These are phyloP conservation scores for Spicauda simplicius DNA, from an alignment of 2,888 invertebrate species.

Conservation along the genomic window DNA sequence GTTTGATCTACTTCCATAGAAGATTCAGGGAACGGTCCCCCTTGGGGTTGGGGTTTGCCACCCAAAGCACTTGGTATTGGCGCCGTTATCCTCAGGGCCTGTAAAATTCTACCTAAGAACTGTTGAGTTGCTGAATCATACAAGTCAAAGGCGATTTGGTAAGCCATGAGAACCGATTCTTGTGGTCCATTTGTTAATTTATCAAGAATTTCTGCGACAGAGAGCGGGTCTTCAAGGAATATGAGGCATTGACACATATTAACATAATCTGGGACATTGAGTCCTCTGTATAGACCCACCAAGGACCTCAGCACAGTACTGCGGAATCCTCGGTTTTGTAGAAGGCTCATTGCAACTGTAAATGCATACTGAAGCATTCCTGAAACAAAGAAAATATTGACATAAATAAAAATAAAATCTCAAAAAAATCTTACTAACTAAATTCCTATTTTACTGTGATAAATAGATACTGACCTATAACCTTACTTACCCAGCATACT, in stretches of 20 bases:
- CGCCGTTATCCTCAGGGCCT: constrained; percentile 92
- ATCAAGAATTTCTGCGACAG: constrained; percentile 96
- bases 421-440: too few relatives aligned
- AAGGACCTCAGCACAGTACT: constrained; percentile 95
- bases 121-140: constrained; percentile 99
- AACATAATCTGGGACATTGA: constrained; percentile 97
- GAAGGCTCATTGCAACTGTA: constrained; percentile 97
- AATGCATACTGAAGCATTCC: constrained; percentile 97
- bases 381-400: constrained; percentile 53
- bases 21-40: constrained; percentile 80
- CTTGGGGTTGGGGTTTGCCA: constrained; percentile 90
- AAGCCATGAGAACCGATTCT: constrained; percentile 96
- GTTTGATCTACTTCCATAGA: constrained; percentile 77
- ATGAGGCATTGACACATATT: constrained; percentile 99
- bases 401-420: neutral
- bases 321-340: constrained; percentile 97
- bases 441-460: too few relatives aligned
- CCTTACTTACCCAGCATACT: too few relatives aligned
- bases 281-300: constrained; percentile 94
- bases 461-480: too few relatives aligned
- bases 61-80: constrained; percentile 91
- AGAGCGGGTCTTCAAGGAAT: constrained; percentile 96
- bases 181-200: constrained; percentile 91
- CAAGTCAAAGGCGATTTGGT: constrained; percentile 99
- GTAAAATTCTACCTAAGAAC: constrained; percentile 94